phyloP scores from a whole-genome alignment of 2,888 invertebrate species.

The Polymixis flavicincta region DNA sequence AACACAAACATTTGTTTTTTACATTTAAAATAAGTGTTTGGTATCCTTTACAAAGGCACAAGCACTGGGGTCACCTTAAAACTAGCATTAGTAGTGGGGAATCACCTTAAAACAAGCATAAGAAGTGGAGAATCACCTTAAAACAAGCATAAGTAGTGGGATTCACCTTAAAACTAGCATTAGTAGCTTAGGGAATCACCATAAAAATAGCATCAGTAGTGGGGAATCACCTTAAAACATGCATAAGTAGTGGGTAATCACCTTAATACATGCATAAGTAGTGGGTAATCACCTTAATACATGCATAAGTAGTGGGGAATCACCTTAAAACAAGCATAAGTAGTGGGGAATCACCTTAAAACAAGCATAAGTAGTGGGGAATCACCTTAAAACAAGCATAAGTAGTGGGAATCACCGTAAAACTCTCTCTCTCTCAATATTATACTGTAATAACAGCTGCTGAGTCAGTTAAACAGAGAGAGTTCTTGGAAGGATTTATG shows the following conservation, averaged over 20 bases:
- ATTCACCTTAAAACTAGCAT: not conserved
- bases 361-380: not conserved
- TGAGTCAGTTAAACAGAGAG: too few species aligned
- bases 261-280: too few species aligned
- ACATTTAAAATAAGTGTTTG: not conserved
- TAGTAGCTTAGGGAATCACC: too few species aligned
- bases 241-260: too few species aligned
- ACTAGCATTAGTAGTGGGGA: not conserved
- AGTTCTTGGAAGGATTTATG: too few species aligned
- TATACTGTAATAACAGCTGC: not conserved
- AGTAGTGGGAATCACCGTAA: not conserved
- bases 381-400: not conserved
- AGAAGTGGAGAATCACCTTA: too few species aligned
- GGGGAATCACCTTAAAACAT: not conserved
- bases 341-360: not conserved
- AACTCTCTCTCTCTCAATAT: too few species aligned
- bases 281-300: too few species aligned
- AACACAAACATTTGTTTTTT: not conserved
- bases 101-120: constrained; percentile 1
- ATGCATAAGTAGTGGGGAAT: not conserved
- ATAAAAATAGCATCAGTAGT: not conserved
- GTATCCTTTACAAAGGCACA: not conserved
- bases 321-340: not conserved
- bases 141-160: not conserved
- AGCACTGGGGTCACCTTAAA: too few species aligned